Evolutionary conservation across 2,113 vertebrate species (phyloP), one percentile per base, ranked within the genome.

Genomic region (Rousettus leschenaultii): DNA sequence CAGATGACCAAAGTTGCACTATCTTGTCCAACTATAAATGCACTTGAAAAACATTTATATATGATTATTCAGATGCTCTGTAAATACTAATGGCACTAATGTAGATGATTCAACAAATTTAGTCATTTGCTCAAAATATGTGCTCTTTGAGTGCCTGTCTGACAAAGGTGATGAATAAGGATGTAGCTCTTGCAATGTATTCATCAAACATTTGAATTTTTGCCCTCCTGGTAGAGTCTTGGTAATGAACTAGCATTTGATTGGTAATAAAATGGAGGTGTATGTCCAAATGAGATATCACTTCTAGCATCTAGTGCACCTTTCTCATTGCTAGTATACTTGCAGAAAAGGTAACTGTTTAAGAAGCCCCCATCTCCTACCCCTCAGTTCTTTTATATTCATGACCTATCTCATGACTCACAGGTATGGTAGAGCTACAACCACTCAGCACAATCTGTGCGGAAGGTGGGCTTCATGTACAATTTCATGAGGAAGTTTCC

Each of bases 61-160:
- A 24, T 18, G 30, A 65, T 78, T 59, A 63, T 26, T 26, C n/a
- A 85, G 35, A 48, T 78, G 55, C 30, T 87, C 43, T 35, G 33
- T 38, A 75, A 73, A 77, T 68, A 70, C 61, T 74, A 21, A 55
- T 61, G 57, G 30, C 26, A 70, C 9, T 7, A 16, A 33, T 43
- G 30, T 40, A 88, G 70, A 16, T 65, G 61, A 94, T 43, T 95
- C 77, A 84, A 53, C 16, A 87, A 40, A 84, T 48, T 30, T 38
- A 48, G 61, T 87, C 48, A 38, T 66, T 92, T 33, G 11, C 18
- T 85, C 38, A 86, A 94, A 87, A 65, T 16, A 48, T 1, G 7
- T 59, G 11, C 68, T 78, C 78, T 77, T 40, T 59, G 45, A 57
- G 12, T 35, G 30, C 71, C 38, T 83, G 35, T 65, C n/a, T 80